phyloP scores from a whole-genome alignment of 2,113 vertebrate genomes.

The Blennius ocellaris region DNA sequence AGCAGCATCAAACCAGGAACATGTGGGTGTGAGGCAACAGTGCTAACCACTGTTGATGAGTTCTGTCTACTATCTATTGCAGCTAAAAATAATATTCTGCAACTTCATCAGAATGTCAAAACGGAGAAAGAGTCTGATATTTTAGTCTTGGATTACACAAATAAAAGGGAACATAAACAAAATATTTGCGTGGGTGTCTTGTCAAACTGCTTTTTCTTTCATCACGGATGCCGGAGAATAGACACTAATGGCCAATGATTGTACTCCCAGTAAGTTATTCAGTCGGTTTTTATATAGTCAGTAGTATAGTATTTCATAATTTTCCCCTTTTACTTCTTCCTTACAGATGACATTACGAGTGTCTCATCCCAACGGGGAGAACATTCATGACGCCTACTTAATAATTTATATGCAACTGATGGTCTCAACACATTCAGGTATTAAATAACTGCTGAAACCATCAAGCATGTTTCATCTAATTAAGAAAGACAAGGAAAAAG shows the following conservation, averaged over 20 bases:
- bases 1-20: too few species aligned
- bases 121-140: too few species aligned
- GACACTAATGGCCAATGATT: background rate
- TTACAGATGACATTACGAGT: slow-evolving; percentile 19
- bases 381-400: background rate
- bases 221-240: background rate
- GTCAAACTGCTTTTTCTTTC: background rate
- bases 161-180: too few species aligned
- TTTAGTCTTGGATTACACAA: too few species aligned
- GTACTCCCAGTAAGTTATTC: background rate
- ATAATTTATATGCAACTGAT: background rate
- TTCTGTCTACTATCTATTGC: too few species aligned
- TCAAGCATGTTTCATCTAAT: slow-evolving; percentile 90
- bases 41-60: too few species aligned
- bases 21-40: too few species aligned
- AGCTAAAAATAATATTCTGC: too few species aligned
- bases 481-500: slow-evolving; percentile 91
- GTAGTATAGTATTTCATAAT: too few species aligned
- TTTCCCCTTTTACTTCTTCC: background rate
- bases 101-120: too few species aligned
- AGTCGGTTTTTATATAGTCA: background rate
- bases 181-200: background rate
- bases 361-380: background rate
- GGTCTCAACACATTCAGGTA: slow-evolving; percentile 13
- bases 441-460: slow-evolving; percentile 25